phyloP scores from a whole-genome alignment of 1,140 invertebrate genomes.

The Trichogramma pretiosum region DNA sequence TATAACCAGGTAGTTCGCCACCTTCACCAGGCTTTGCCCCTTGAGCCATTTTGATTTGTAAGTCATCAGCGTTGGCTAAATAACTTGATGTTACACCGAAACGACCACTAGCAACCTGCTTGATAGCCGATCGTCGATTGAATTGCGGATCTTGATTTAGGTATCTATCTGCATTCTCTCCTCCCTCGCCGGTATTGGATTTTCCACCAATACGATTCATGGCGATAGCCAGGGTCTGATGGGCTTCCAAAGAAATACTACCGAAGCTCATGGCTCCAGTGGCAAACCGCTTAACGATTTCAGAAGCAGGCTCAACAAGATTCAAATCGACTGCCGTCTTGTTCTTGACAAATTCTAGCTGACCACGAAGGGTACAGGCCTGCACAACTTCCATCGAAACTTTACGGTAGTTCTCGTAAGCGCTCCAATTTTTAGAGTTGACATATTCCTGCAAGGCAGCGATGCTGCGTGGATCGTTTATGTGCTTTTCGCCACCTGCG shows the following conservation, averaged over 20 bases:
- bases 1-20: constrained; percentile 84
- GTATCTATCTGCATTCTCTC: constrained; percentile 70
- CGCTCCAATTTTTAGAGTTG: constrained; percentile 65
- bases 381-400: constrained; percentile 79
- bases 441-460: constrained; percentile 87
- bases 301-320: constrained; percentile 85
- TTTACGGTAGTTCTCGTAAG: constrained; percentile 84
- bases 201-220: constrained; percentile 96
- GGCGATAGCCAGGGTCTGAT: constrained; percentile 87
- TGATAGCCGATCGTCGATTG: constrained; percentile 72
- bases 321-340: constrained; percentile 70
- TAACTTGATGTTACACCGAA: constrained; percentile 98
- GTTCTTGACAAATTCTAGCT: constrained; percentile 73
- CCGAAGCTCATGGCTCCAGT: constrained; percentile 86
- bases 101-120: constrained; percentile 92
- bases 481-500: constrained; percentile 93
- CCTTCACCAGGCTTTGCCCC: constrained; percentile 95
- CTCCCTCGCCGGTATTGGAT: constrained; percentile 95
- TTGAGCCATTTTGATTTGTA: constrained; percentile 99
- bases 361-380: constrained; percentile 85
- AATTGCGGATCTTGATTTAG: constrained; percentile 66
- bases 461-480: constrained; percentile 92
- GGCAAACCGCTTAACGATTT: constrained; percentile 88
- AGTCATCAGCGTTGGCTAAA: constrained; percentile 88
- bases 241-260: constrained; percentile 89